Evolutionary conservation across 2,888 invertebrate species (phyloP).

Genomic region (Dusona sp.): DNA sequence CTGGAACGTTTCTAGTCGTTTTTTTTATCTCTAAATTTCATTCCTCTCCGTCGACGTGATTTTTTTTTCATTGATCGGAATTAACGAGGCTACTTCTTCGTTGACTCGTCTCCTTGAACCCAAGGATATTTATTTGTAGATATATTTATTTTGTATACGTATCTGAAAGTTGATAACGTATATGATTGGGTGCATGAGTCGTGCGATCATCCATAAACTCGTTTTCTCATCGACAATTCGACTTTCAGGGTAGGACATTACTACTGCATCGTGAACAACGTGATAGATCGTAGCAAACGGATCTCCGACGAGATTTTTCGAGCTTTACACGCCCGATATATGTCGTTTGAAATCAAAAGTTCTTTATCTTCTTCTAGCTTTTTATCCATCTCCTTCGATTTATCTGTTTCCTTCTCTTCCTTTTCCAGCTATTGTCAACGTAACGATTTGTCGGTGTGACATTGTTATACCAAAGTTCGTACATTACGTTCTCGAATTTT

Average conservation of each 20-base stretch:
- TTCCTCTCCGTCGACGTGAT: too few relatives aligned
- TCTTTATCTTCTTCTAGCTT: conserved; percentile 42
- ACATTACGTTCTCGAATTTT: conserved; percentile 16
- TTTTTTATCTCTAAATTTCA: too few relatives aligned
- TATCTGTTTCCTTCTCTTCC: conserved; percentile 5
- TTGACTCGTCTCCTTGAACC: too few relatives aligned
- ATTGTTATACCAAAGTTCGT: conserved; percentile 17
- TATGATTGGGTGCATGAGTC: background rate
- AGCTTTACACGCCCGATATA: background rate
- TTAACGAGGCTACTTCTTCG: too few relatives aligned
- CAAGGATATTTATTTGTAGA: background rate
- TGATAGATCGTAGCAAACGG: conserved; percentile 54
- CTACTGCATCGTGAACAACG: conserved; percentile 45
- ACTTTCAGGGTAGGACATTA: conserved; percentile 50
- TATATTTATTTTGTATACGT: background rate
- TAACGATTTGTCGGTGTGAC: conserved; percentile 50
- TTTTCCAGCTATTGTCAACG: conserved; percentile 37
- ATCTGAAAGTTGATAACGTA: background rate
- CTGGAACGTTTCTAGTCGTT: too few relatives aligned
- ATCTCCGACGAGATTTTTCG: conserved; percentile 50
- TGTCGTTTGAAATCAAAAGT: conserved; percentile 10
- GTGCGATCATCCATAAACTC: conserved; percentile 58
- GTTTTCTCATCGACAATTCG: conserved; percentile 58
- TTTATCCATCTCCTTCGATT: conserved; percentile 12
- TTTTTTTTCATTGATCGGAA: too few relatives aligned